Base-by-base conservation (phyloP, 1,140 invertebrate genomes). In the Conus betulinus region DNA sequence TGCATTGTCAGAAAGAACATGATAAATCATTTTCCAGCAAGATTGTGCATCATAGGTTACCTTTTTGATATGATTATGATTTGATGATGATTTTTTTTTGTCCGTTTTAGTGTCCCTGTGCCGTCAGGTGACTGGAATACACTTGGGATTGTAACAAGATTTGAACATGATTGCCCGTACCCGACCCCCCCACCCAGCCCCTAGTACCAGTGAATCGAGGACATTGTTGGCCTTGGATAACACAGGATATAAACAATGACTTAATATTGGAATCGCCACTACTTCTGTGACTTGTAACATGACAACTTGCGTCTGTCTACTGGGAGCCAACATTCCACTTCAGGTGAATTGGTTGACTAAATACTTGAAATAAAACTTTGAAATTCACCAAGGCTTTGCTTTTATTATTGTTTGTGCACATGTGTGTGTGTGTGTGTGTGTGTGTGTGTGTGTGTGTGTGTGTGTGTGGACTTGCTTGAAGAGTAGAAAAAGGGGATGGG, bases 241-340 rank as follows among this genome's bases (percentile, higher is more conserved):
- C 17, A n/a, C 23, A 74, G n/a, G 20, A 11, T 23, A 74, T n/a
- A 23, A 25, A 23, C 17, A 74, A 74, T n/a, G 67, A 74, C 17
- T 17, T 20, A 74, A n/a, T 23, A 25, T 25, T 74, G 13, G 76
- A 78, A 27, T 78, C 25, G 71, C 15, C 25, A n/a, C 20, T 13
- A 78, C 13, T 39, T 25, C 25, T 27, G 23, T 74, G 15, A 20
- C 25, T 23, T 78, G 76, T 39, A 78, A 23, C 27, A 25, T 23
- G 27, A 78, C 23, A 78, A 13, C 10, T 78, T 78, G 27, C 25
- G 7, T 78, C 76, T 39, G 25, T 78, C 76, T 39, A 27, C 76
- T 78, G 76, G 57, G 57, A 60, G 57, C 57, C 57, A 60, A 78
- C 76, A 78, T 78, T 78, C 76, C 76, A 78, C 23, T n/a, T 78